Evolutionary conservation across 2,888 invertebrate genomes (phyloP).

Genomic region (Eubasilissa splendida): DNA sequence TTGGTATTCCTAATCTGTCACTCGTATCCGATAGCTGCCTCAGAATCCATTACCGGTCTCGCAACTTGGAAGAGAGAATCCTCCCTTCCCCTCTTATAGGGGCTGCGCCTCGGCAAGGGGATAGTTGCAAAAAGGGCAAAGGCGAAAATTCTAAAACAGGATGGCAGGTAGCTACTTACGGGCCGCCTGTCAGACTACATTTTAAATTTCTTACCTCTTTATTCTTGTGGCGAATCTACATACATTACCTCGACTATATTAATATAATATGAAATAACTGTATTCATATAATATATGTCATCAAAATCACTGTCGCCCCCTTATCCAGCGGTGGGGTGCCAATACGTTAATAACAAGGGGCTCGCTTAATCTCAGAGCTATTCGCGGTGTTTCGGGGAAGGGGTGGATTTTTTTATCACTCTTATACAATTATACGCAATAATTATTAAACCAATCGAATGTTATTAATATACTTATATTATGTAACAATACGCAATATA

Average conservation of each 20-base stretch:
- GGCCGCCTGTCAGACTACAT: neutral
- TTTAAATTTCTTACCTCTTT: neutral
- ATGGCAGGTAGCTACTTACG: neutral
- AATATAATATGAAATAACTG: neutral
- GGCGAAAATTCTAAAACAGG: neutral
- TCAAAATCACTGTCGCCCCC: too few relatives aligned
- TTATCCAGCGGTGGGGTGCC: too few relatives aligned
- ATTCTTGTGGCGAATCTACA: too few relatives aligned
- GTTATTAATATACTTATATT: too few relatives aligned
- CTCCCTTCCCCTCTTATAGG: neutral
- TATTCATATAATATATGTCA: too few relatives aligned
- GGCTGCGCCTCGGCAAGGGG: neutral
- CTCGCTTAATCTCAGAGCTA: too few relatives aligned
- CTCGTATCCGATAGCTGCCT: slow-evolving; percentile 8
- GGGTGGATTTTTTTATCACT: too few relatives aligned
- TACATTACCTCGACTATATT: neutral
- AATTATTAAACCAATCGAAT: too few relatives aligned
- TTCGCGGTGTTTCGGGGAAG: too few relatives aligned
- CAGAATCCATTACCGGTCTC: slow-evolving; percentile 4
- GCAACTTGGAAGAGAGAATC: neutral
- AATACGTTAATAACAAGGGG: too few relatives aligned
- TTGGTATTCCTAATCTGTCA: slow-evolving; percentile 3
- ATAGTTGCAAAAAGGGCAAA: slow-evolving; percentile 1
- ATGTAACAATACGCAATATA: too few relatives aligned
- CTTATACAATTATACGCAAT: too few relatives aligned